Base-by-base conservation (phyloP, 1,140 invertebrate genomes). In the Nebria ingens region DNA sequence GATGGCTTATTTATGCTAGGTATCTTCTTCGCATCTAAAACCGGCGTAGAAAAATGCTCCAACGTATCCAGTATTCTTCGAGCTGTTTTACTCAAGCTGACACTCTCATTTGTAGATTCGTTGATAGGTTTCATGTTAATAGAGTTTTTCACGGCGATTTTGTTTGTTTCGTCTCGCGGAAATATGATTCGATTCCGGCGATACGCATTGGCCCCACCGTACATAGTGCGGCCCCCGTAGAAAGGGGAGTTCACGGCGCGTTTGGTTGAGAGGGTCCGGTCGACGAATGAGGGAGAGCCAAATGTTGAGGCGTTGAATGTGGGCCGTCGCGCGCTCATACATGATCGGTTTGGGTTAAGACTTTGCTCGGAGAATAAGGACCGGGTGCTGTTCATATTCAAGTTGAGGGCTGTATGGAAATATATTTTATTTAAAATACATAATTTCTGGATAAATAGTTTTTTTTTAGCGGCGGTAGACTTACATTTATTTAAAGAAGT, bases 211-310 rank as follows among this genome's bases (percentile, higher is more conserved):
- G 85, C 81, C 45, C 89, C 89, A 21, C 90, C 89, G 71, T 85
- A 93, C 42, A 78, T 82, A 1, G 85, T 91, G 59, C 77, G 79
- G n/a, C 87, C 88, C 59, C 76, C 76, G 67, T 93, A 93, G 68
- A 91, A 93, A 23, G 89, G 84, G 11, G 89, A 85, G 51, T 74
- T 75, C 34, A 78, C 61, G 45, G 73, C 68, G 29, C 64, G 63
- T 58, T 67, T 63, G 2, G 64, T 68, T 15, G 64, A 59, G 2
- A 70, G 38, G 13, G 69, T 70, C 29, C 66, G 62, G 62, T 67
- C 64, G 29, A 67, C 61, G 55, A 73, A 67, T 59, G 59, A 62
- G 12, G 65, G 60, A 3, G 69, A 66, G n/a, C 64, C 65, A 54
- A 69, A 69, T 23, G 72, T 64, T 21, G 76, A 84, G 12, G 74